Base-by-base conservation (phyloP, 2,113 vertebrate genomes). In the Lepisosteus osseus region DNA sequence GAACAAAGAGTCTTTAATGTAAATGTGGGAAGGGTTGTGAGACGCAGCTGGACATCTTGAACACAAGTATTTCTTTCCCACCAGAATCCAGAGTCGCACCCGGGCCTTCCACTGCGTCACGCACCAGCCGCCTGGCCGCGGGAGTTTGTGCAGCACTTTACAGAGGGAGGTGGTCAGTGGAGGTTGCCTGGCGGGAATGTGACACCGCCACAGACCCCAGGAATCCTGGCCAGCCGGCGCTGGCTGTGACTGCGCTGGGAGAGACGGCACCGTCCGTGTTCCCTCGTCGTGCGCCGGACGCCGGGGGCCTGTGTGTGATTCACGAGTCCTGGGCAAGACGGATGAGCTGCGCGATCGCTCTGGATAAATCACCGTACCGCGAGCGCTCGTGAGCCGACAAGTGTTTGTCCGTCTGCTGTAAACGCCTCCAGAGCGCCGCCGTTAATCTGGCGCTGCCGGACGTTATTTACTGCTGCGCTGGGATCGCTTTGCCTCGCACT, bases 391-490 rank as follows among this genome's bases (percentile, higher is more conserved):
- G 76, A 86, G 80, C 77, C 0, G 77, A 79, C 88, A 88, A 89
- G 88, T 90, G 88, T 91, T 90, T 62, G 68, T 89, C 91, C 90
- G 91, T 92, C 91, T 91, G 91, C 89, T 3, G 0, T 57, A 0
- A 86, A 84, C 84, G 74, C 79, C 90, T 88, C 85, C 73, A 82
- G 88, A 84, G 84, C 78, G 86, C 84, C 81, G 71, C 72, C 15
- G 4, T 81, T 74, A 82, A 86, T 88, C 86, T 74, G 83, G 75
- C 83, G 74, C 72, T 78, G 68, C 0, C 0, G 79, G 6, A 51
- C 4, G 3, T 77, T 88, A 89, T 79, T 74, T 69, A 73, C 83
- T 68, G 84, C 74, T 61, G 70, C 51, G 12, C 42, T 8, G 7
- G 55, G 2, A 72, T 51, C 17, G 44, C 12, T 59, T 66, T 56